These are phyloP conservation scores for Melanotaenia duboulayi DNA, from an alignment of 2,113 vertebrate species.

Conservation along the genomic window DNA sequence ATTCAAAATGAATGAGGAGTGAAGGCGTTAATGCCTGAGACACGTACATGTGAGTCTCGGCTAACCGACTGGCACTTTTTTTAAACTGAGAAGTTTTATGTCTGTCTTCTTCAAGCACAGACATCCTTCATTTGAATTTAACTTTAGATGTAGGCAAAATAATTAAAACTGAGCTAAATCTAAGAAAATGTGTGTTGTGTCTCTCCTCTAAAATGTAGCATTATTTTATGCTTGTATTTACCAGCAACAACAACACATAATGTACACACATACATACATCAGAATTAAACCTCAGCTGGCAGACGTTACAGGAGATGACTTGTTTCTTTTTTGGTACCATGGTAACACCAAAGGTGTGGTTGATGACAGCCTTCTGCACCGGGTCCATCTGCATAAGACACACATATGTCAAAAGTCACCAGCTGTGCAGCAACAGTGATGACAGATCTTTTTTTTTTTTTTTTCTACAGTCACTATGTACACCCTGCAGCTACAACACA, in stretches of 20 bases:
- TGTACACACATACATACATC: constrained; percentile 86
- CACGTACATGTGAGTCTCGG: too few relatives aligned
- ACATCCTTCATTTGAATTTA: not conserved
- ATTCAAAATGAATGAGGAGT: too few relatives aligned
- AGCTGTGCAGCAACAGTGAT: constrained; percentile 5
- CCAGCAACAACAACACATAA: not conserved
- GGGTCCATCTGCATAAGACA: constrained; percentile 92
- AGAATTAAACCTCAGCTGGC: constrained; percentile 97
- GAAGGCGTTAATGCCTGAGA: too few relatives aligned
- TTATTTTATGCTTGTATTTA: not conserved
- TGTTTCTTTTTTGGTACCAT: constrained; percentile 95
- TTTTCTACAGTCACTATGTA: not conserved
- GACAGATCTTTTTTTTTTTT: constrained; percentile 13
- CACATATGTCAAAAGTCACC: constrained; percentile 47
- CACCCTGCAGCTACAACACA: constrained; percentile 11
- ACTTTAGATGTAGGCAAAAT: not conserved
- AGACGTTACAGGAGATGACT: constrained; percentile 95
- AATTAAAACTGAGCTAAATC: not conserved
- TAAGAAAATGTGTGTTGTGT: too few relatives aligned
- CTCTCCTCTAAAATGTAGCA: too few relatives aligned
- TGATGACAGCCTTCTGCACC: constrained; percentile 98
- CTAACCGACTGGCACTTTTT: too few relatives aligned
- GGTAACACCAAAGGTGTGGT: constrained; percentile 97
- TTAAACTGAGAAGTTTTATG: too few relatives aligned
- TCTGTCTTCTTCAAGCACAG: too few relatives aligned